These are phyloP conservation scores for Pollenia angustigena DNA, from an alignment of 2,888 invertebrate genomes.

Conservation along the genomic window DNA sequence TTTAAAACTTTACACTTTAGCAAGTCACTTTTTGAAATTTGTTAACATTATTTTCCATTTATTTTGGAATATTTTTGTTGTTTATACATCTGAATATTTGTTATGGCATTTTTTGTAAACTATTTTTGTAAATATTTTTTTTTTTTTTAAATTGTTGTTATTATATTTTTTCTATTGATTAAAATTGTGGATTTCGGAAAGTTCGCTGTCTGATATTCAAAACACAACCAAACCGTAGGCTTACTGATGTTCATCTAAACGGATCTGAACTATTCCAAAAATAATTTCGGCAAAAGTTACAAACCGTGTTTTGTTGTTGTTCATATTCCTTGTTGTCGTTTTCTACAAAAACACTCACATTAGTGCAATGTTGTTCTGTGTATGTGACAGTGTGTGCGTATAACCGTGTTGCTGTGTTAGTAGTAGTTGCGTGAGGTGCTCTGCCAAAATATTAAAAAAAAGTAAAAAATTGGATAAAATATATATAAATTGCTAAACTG, in stretches of 20 bases:
- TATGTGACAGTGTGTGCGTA: constrained; percentile 54
- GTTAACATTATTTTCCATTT: neutral
- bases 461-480: constrained; percentile 38
- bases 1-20: constrained; percentile 11
- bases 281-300: constrained; percentile 83
- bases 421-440: constrained; percentile 72
- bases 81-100: neutral
- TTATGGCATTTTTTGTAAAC: neutral
- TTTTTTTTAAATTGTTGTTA: constrained; percentile 44
- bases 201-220: constrained; percentile 60
- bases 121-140: constrained; percentile 39
- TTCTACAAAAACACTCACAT: constrained; percentile 13
- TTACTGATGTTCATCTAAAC: constrained; percentile 84
- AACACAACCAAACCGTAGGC: constrained; percentile 84
- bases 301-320: constrained; percentile 72
- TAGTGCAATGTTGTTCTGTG: constrained; percentile 21
- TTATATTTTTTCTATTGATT: constrained; percentile 70
- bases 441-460: constrained; percentile 65
- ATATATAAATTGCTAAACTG: constrained; percentile 65
- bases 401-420: constrained; percentile 58
- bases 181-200: constrained; percentile 65
- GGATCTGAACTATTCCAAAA: constrained; percentile 83
- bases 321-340: constrained; percentile 50
- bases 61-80: constrained; percentile 23
- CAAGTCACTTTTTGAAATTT: constrained; percentile 34